These are phyloP conservation scores for Tragopan temminckii DNA, from an alignment of 2,797 vertebrate genomes.

Conservation along the genomic window DNA sequence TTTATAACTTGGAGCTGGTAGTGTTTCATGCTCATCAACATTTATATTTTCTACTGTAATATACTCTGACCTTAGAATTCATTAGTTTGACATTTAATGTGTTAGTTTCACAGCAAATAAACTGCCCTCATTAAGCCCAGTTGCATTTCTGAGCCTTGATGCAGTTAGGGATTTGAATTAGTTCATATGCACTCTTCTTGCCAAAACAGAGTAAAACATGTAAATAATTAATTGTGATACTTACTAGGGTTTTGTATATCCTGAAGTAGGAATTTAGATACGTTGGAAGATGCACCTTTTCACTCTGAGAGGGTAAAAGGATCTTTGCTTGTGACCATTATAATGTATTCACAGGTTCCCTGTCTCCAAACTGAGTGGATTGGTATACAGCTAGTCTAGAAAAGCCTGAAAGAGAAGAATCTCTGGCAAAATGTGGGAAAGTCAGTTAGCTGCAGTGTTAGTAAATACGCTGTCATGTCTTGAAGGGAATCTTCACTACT, in stretches of 20 bases:
- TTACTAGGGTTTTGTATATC: not conserved
- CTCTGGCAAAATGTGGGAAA: not conserved
- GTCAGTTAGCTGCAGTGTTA: not conserved
- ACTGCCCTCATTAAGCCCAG: constrained; percentile 20
- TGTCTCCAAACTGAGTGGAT: not conserved
- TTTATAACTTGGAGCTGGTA: not conserved
- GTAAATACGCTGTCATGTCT: not conserved
- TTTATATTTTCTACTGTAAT: constrained; percentile 4
- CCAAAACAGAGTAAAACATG: not conserved
- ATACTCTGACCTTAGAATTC: constrained; percentile 44
- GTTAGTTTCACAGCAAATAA: constrained; percentile 41
- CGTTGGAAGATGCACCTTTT: not conserved
- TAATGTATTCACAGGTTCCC: not conserved
- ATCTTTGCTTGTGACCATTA: not conserved
- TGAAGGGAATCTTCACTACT: not conserved
- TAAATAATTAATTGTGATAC: constrained; percentile 34
- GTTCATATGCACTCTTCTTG: not conserved
- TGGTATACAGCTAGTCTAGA: not conserved
- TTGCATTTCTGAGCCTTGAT: constrained; percentile 21
- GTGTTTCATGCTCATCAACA: not conserved
- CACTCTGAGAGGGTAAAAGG: not conserved
- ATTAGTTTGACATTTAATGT: constrained; percentile 46
- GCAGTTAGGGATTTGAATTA: constrained; percentile 2
- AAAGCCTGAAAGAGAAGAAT: not conserved
- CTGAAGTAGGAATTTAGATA: not conserved